Base-by-base conservation (phyloP, 2,888 invertebrate genomes). In the Nebria brevicollis region DNA sequence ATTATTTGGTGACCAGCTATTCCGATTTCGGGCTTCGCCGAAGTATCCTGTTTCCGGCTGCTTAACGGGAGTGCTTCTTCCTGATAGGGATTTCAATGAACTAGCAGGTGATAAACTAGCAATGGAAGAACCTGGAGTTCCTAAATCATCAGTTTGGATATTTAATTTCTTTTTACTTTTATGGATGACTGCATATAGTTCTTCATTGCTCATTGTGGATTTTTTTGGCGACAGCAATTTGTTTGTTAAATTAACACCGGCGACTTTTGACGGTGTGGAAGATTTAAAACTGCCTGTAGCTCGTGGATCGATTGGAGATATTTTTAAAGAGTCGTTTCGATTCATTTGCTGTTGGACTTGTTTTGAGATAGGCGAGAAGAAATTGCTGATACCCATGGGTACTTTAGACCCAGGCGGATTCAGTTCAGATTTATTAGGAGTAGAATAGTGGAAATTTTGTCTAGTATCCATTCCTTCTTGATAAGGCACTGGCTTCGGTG, bases 121-220 rank as follows among this genome's bases (percentile, higher is more conserved):
- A 64, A 90, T 89, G 2, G 86, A 85, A 13, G 91, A 84, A 41
- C 90, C 90, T 54, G 90, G 90, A 3, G 92, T 91, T 82, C 91
- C 92, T 0, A 90, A 88, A 5, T 88, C 86, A 15, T 90, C 90
- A 81, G 92, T 92, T 86, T 91, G 92, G 75, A 94, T 94, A 84
- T 94, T 94, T 77, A 94, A 90, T 86, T 93, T 92, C 88, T 93
- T 94, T 87, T 94, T 95, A 84, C 94, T 94, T 87, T 94, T 94
- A 86, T 95, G 94, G 83, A 95, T 94, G 15, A 94, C 94, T 2
- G 94, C 94, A 86, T 94, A 95, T 2, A 95, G 89, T 87, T 95
- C 94, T 86, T 95, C 95, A 84, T 94, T 94, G n/a, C 93, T 93
- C 93, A 95, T 94, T 0, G 93, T 93, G 1, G 94, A 93, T 87